Evolutionary conservation across 30 jellyfish, hydroid and myxozoan genomes (phyloP).

Genomic region (Chrysaora quinquecirrha): DNA sequence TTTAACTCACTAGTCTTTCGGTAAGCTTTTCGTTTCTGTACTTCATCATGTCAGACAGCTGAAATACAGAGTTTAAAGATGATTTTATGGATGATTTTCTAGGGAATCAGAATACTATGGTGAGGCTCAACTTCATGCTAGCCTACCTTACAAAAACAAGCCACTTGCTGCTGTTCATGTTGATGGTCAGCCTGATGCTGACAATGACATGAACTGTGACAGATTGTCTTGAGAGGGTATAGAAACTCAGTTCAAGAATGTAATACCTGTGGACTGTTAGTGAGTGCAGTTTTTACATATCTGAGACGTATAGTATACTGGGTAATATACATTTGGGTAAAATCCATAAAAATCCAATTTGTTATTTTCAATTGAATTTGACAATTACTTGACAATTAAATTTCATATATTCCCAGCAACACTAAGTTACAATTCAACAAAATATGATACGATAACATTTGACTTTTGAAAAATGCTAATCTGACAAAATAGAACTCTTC

Average conservation of each 20-base stretch:
- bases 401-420: no score
- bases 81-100: background rate
- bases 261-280: background rate
- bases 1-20: background rate
- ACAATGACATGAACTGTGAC: background rate
- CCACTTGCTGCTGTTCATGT: background rate
- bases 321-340: no score
- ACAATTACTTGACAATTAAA: no score
- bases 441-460: no score
- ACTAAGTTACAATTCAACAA: no score
- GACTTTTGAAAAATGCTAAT: no score
- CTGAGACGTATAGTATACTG: background rate
- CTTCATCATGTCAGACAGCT: background rate
- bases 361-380: no score
- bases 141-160: background rate
- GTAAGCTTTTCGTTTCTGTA: no score
- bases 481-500: background rate
- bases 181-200: background rate
- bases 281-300: background rate
- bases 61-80: background rate
- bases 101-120: background rate
- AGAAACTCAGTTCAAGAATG: background rate
- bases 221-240: background rate
- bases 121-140: background rate
- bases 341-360: no score